Evolutionary conservation across 53 echinoderm and acorn worm genomes (phyloP), one percentile per base, ranked within the genome.

Genomic region (Arbacia lixula): DNA sequence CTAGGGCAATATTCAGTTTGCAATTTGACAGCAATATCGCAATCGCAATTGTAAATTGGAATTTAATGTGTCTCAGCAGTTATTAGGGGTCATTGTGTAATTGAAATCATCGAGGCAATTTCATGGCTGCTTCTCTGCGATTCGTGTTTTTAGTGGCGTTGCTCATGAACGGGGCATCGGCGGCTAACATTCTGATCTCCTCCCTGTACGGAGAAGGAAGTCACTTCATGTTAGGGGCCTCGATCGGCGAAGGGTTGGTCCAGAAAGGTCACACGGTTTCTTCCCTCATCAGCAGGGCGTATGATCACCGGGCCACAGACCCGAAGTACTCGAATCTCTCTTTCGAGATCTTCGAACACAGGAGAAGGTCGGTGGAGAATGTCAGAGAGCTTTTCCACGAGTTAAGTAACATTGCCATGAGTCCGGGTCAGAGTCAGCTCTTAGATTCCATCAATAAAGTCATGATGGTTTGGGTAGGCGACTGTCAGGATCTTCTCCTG

Each of bases 131-230:
- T n/a, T n/a, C n/a, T n/a, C n/a, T n/a, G n/a, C n/a, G n/a, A n/a
- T n/a, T n/a, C n/a, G n/a, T n/a, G n/a, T n/a, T n/a, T n/a, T n/a
- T n/a, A n/a, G n/a, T n/a, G n/a, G n/a, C n/a, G n/a, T n/a, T n/a
- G n/a, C n/a, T n/a, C n/a, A n/a, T n/a, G n/a, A n/a, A n/a, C n/a
- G n/a, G 17, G 36, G 9, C 14, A 0, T 32, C 35, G 19, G 39
- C 22, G 19, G 54, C 60, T 39, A 77, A 77, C 37, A 43, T 77
- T 25, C 58, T 77, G 37, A 77, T 77, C 19, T 77, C 77, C 3
- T 39, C 77, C 6, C 5, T 77, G 32, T 77, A 57, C 25, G 77
- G 77, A 20, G 77, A 77, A 36, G 77, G 77, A 35, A 77, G 77
- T 38, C 77, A 77, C 37, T 77, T 77, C 35, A 4, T 77, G 60